A percentile compares a stretch with the other conserved stretches of the same genome.
These are phyloP conservation scores for Coluber constrictor DNA, from an alignment of 2,797 vertebrate species.

Conservation along the genomic window DNA sequence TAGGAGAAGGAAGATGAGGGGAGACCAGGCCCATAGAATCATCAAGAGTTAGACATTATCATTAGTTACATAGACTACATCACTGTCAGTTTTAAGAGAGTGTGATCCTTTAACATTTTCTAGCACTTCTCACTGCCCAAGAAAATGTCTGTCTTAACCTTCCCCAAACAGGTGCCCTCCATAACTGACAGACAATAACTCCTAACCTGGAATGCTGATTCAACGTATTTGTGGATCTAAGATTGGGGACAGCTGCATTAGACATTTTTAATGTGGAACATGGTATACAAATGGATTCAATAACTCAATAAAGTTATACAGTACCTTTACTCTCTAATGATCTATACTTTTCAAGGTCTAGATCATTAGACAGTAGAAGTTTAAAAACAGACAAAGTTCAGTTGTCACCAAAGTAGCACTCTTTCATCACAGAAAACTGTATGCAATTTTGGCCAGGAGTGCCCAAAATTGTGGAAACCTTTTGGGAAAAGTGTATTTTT, in stretches of 20 bases:
- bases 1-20: too few relatives aligned
- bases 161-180: background rate
- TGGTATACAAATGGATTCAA: background rate
- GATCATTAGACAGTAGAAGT: too few relatives aligned
- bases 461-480: too few relatives aligned
- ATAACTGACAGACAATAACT: background rate
- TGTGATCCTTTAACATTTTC: background rate
- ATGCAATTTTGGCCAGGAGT: too few relatives aligned
- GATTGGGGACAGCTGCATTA: background rate
- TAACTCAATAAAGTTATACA: background rate
- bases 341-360: too few relatives aligned
- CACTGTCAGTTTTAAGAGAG: background rate
- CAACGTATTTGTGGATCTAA: background rate
- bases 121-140: too few relatives aligned
- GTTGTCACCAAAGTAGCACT: too few relatives aligned
- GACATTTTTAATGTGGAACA: background rate
- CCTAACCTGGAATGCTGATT: background rate
- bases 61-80: background rate
- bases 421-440: too few relatives aligned
- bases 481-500: too few relatives aligned
- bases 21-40: too few relatives aligned
- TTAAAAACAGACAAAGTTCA: too few relatives aligned
- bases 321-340: background rate
- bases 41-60: too few relatives aligned
- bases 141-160: background rate